Evolutionary conservation across 1,140 invertebrate species (phyloP).

Genomic region (Ostrea denselamellosa): DNA sequence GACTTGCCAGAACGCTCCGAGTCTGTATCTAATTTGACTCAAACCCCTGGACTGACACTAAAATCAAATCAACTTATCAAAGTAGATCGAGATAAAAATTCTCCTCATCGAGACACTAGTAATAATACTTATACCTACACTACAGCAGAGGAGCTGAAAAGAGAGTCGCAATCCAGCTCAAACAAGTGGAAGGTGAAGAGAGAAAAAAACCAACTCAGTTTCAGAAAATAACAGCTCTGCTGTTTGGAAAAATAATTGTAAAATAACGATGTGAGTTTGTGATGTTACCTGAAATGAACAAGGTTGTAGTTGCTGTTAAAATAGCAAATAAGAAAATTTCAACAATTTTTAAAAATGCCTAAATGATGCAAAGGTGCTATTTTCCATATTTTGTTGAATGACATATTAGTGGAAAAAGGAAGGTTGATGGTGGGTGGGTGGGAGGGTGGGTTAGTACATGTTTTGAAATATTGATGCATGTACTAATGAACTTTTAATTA

Average conservation of each 20-base stretch:
- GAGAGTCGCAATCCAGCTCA: not conserved
- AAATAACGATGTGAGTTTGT: not conserved
- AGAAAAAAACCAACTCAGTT: not conserved
- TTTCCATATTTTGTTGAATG: not conserved
- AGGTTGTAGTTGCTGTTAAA: not conserved
- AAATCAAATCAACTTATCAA: constrained; percentile 12
- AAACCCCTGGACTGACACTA: not conserved
- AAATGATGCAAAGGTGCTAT: constrained; percentile 2
- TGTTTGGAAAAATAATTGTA: not conserved
- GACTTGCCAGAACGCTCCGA: not conserved
- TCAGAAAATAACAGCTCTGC: not conserved
- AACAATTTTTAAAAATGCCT: not conserved
- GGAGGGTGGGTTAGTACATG: not conserved
- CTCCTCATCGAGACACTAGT: not conserved
- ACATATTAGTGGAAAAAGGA: not conserved
- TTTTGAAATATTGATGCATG: not conserved
- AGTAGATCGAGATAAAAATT: constrained; percentile 11
- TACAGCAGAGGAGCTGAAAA: constrained; percentile 16
- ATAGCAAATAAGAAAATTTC: not conserved
- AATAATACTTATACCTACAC: constrained; percentile 35
- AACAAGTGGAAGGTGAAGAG: constrained; percentile 33
- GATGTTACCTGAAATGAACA: not conserved
- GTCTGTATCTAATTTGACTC: not conserved
- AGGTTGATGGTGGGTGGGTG: no score
- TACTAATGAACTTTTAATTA: no score